Conservation (phyloP, 1,140 invertebrate species). For the Melitaea cinxia region DNA sequence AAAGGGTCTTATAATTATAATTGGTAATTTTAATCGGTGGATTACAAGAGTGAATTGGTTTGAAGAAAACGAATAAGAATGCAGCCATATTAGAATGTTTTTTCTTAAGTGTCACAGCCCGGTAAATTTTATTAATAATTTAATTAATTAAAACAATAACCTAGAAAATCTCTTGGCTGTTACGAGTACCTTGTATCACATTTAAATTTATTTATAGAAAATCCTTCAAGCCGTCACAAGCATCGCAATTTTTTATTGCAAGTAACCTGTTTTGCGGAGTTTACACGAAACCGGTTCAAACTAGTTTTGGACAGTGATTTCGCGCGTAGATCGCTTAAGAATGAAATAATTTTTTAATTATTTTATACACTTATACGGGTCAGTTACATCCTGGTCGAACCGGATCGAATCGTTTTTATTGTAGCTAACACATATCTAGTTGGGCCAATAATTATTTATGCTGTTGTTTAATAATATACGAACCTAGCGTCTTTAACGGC, state of each 20-base stretch:
- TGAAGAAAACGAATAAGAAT: too few species aligned
- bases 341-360: conserved; percentile 1
- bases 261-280: neutral
- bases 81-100: too few species aligned
- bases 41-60: too few species aligned
- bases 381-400: conserved; percentile 23
- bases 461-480: too few species aligned
- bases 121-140: too few species aligned
- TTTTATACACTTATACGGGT: conserved; percentile 29
- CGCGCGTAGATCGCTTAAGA: neutral
- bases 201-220: neutral
- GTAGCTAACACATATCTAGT: neutral
- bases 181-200: neutral
- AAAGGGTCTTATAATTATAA: too few species aligned
- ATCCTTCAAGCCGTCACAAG: neutral
- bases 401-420: conserved; percentile 8
- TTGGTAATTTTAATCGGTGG: too few species aligned
- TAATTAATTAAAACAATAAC: too few species aligned
- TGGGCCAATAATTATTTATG: too few species aligned
- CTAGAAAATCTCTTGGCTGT: too few species aligned
- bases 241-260: neutral
- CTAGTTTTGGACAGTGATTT: neutral
- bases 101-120: too few species aligned
- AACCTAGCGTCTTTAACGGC: too few species aligned
- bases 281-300: conserved; percentile 1